A percentile compares a stretch with the other conserved stretches of the same genome.
phyloP scores from a whole-genome alignment of 2,797 vertebrate species.

The Halcyon smyrnensis region DNA sequence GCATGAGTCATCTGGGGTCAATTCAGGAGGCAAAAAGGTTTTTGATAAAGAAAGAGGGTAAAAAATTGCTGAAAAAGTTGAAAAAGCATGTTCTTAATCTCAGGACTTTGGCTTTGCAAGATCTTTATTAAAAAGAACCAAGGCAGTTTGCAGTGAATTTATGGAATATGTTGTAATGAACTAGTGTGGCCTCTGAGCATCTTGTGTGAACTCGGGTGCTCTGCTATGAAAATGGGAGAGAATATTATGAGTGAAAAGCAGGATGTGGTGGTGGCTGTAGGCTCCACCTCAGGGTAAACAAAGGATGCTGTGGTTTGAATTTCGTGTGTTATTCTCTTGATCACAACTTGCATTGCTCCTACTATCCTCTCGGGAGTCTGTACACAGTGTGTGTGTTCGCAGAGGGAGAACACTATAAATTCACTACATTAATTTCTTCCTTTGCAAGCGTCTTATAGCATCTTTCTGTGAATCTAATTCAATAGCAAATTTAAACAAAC shows the following conservation, averaged over 20 bases:
- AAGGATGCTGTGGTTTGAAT: not conserved
- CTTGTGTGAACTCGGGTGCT: not conserved
- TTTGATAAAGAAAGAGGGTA: not conserved
- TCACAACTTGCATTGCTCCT: not conserved
- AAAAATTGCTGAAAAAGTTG: not conserved
- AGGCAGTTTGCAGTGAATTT: not conserved
- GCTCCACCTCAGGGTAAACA: not conserved
- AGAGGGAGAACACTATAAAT: not conserved
- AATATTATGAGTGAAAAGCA: not conserved
- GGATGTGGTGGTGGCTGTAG: not conserved
- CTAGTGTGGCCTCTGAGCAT: not conserved
- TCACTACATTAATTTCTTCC: not conserved
- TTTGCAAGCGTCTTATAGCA: accelerated
- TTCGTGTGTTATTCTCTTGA: not conserved
- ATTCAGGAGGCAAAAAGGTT: not conserved
- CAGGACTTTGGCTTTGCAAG: not conserved
- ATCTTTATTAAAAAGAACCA: not conserved
- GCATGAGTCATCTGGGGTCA: not conserved
- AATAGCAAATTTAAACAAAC: not conserved
- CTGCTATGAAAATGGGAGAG: not conserved
- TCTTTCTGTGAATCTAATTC: not conserved
- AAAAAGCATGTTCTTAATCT: not conserved
- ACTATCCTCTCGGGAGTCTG: not conserved
- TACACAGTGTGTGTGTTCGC: not conserved
- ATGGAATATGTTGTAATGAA: not conserved